These are phyloP conservation scores for Leptonema lineaticorne DNA, from an alignment of 1,140 invertebrate genomes.

Conservation along the genomic window DNA sequence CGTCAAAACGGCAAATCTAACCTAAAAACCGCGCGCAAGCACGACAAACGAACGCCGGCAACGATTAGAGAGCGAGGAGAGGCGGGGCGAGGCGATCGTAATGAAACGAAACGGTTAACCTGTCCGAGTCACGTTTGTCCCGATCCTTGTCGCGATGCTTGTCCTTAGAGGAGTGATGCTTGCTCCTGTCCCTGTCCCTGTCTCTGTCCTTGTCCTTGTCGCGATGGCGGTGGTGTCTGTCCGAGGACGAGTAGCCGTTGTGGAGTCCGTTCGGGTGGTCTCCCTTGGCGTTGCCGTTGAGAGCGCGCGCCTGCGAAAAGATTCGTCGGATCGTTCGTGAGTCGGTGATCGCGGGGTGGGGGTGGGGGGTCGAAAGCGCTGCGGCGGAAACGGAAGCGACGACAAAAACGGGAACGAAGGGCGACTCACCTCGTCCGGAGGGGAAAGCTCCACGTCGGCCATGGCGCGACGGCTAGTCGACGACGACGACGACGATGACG, in stretches of 20 bases:
- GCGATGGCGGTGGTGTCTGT: slow-evolving; percentile 40
- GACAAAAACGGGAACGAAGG: not conserved
- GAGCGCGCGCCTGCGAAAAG: not conserved
- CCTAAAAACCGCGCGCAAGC: not conserved
- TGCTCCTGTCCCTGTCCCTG: slow-evolving; percentile 57
- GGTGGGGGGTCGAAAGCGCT: not conserved
- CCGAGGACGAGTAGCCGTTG: not conserved
- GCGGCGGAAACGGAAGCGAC: not conserved
- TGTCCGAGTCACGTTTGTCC: not conserved
- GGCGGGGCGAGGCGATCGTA: not conserved
- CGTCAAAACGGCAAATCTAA: not conserved
- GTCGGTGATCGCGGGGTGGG: not conserved
- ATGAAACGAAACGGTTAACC: not conserved
- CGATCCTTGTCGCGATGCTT: slow-evolving; percentile 13
- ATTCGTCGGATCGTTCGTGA: not conserved
- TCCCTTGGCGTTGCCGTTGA: slow-evolving; percentile 19
- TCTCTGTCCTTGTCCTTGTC: slow-evolving; percentile 66
- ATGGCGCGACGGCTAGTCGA: not conserved
- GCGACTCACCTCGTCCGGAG: slow-evolving; percentile 4
- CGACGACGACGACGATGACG: not conserved
- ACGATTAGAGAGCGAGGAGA: not conserved
- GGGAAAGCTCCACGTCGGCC: not conserved
- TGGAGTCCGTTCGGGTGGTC: slow-evolving; percentile 11
- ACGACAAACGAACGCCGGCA: not conserved
- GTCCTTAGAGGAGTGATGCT: slow-evolving; percentile 42